Base-by-base conservation (phyloP, 1,140 invertebrate genomes). In the Drosophila mojavensis region DNA sequence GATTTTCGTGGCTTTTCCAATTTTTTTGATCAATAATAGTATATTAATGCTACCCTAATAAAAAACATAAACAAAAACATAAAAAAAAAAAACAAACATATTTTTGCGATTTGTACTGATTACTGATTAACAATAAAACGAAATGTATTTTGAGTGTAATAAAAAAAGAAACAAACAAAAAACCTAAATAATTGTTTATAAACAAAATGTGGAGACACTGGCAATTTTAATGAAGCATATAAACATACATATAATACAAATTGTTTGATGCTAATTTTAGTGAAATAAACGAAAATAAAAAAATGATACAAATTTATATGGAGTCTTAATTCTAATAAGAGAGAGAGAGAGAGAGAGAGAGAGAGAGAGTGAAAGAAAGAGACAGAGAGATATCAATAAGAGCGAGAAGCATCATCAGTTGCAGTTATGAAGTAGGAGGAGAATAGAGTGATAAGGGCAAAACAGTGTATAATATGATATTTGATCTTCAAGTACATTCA, bases 81-180 rank as follows among this genome's bases (percentile, higher is more conserved):
- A 17, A 48, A 54, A 30, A 61, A 47, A 70, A 36, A 56, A 56
- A 51, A 67, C 65, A 78, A 64, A 72, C 54, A 80, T 72, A 68
- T 81, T 79, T 79, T 83, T 89, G 84, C 84, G 63, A 88, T 88
- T 88, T 88, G 84, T 89, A 88, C 84, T 89, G 83, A 88, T 89
- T 83, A 88, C 77, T 77, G 69, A 89, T 88, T 89, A 88, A 88
- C 53, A 72, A 65, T 24, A 58, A 72, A 56, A 64, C 53, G 13
- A 71, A 66, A 68, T 77, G 50, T 55, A 55, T 36, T 36, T 54
- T 68, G 51, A 68, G 48, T 61, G 20, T 55, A 62, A 56, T 28
- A 60, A 60, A 61, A 51, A 58, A 10, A 17, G 24, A 47, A 66
- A 10, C 20, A 24, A 24, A 2, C 20, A 17, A 28, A 33, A 53